phyloP scores from a whole-genome alignment of 2,113 vertebrate genomes.

The Seriola rivoliana region DNA sequence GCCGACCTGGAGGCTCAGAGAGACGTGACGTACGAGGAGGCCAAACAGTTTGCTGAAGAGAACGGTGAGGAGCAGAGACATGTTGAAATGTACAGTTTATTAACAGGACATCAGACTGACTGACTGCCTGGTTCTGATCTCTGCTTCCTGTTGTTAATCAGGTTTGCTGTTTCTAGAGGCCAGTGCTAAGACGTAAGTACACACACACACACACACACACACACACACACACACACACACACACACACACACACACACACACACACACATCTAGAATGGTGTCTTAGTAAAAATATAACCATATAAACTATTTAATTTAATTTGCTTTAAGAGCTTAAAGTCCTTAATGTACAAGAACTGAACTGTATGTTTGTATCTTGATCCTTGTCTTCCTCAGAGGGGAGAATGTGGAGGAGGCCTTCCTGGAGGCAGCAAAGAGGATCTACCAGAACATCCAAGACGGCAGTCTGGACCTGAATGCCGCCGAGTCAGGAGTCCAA shows the following conservation, averaged over 20 bases:
- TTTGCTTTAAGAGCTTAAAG: neutral
- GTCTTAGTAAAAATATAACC: neutral
- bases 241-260: neutral
- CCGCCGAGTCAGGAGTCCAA: conserved; percentile 96
- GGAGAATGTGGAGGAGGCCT: conserved; percentile 97
- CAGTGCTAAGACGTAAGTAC: conserved; percentile 98
- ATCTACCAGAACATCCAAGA: conserved; percentile 99
- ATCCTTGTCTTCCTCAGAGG: conserved; percentile 82
- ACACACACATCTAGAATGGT: neutral
- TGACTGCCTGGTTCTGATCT: neutral
- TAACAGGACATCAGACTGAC: neutral
- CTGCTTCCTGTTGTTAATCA: conserved; percentile 61
- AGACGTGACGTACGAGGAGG: conserved; percentile 99
- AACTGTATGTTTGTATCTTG: neutral
- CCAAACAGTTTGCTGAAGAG: conserved; percentile 99
- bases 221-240: neutral
- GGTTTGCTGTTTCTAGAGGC: conserved; percentile 97
- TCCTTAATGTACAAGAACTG: too few species aligned
- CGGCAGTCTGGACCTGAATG: conserved; percentile 97
- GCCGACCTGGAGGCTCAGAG: conserved; percentile 98
- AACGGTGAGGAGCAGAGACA: conserved; percentile 86
- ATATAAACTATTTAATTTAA: too few species aligned
- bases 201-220: too few species aligned
- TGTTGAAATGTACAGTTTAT: neutral
- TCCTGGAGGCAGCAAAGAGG: conserved; percentile 98